Conservation (phyloP, 2,888 invertebrate genomes). For the Harpagoxenus sublaevis region DNA sequence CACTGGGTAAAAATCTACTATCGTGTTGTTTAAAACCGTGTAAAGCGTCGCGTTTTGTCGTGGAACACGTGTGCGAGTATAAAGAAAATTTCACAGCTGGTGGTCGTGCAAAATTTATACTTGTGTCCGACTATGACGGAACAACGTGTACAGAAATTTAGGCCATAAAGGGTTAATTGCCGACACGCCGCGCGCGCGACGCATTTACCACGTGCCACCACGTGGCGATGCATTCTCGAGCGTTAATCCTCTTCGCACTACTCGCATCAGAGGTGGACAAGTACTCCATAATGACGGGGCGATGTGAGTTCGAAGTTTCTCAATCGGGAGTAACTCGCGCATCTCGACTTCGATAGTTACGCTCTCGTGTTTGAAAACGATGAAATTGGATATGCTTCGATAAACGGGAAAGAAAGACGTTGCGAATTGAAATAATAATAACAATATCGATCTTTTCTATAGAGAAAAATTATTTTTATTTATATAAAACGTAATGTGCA, state of each 20-base stretch:
- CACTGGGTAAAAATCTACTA: not conserved
- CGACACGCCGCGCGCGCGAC: slow-evolving; percentile 48
- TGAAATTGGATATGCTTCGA: slow-evolving; percentile 2
- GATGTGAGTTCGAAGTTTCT: slow-evolving; percentile 39
- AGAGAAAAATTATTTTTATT: not conserved
- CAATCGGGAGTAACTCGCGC: slow-evolving; percentile 41
- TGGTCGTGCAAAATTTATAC: slow-evolving; percentile 8
- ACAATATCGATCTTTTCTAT: not conserved
- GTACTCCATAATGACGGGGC: slow-evolving; percentile 31
- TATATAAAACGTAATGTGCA: not conserved
- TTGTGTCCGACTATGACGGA: slow-evolving; percentile 26
- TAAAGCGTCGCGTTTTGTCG: not conserved
- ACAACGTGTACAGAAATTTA: slow-evolving; percentile 42
- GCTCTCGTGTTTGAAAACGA: slow-evolving; percentile 2
- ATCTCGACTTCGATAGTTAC: not conserved
- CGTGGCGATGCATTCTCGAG: slow-evolving; percentile 42
- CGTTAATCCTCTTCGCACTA: slow-evolving; percentile 30
- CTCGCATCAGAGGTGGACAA: slow-evolving; percentile 40
- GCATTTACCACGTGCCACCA: slow-evolving; percentile 39
- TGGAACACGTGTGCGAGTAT: not conserved
- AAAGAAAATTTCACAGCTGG: slow-evolving; percentile 25
- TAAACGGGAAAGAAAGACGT: not conserved
- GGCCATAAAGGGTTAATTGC: slow-evolving; percentile 66
- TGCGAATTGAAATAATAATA: not conserved
- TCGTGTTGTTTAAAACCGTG: too few relatives aligned